Base-by-base conservation (phyloP, 1,140 invertebrate species). In the Callitettix versicolor region DNA sequence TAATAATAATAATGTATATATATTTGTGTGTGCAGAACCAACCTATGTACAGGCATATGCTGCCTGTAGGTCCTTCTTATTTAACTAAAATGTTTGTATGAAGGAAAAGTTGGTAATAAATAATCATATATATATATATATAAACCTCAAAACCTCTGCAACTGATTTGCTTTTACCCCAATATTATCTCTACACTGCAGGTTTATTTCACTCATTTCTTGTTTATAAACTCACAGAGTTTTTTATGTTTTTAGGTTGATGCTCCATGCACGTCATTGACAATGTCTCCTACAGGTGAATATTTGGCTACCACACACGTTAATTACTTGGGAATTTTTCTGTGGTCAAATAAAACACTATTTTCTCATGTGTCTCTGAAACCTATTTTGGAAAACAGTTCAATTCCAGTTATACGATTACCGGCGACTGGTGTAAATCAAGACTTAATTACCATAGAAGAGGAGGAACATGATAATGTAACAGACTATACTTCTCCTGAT, bases 291-390 rank as follows among this genome's bases (percentile, higher is more conserved):
- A 91, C 82, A 7, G 90, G 90, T 7, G 88, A 96, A 65, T 93
- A 84, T 66, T 69, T 99, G 30, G 91, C 85, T 1, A 97, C 93
- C 1, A 78, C 84, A 0, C 94, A 98, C 67, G 79, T 88, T 1
- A 85, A 88, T 57, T 80, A 93, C 65, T 65, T 95, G 21, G 95
- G 94, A 0, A 79, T 99, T 33, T 95, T 89, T 65, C 71, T 98
- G 9, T 99, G 95, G 95, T 82, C 85, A 0, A 98, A 98, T 71
- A 84, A 81, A 59, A 85, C 86, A 0, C 67, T 98, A 0, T 98
- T 88, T 64, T 74, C 80, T 22, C 82, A 86, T 63, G 72, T 96
- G 3, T 82, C 85, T 18, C 70, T 97, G 2, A 80, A 80, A 64
- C 82, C 88, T 0, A 73, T 97, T 17, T 76, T 75, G 7, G 64